Percentiles rank a stretch among this genome's conserved stretches.
phyloP scores from a whole-genome alignment of 1,140 invertebrate genomes.

The Tetramorium simillimum region DNA sequence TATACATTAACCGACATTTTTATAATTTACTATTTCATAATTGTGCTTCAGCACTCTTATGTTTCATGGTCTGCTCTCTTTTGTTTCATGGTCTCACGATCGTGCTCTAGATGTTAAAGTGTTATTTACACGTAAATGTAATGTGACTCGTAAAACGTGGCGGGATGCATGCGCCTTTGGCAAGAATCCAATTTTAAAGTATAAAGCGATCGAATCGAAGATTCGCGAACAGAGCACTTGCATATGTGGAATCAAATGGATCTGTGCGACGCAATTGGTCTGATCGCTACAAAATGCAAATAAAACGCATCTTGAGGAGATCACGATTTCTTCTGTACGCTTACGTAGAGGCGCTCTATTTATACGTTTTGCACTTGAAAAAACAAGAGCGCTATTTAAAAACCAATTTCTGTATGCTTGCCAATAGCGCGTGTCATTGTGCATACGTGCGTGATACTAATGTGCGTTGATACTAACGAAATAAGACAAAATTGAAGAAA shows the following conservation, averaged over 20 bases:
- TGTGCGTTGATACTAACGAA: neutral
- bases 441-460: neutral
- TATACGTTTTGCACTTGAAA: conserved; percentile 64
- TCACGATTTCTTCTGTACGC: neutral
- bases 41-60: neutral
- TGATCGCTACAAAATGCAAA: conserved; percentile 31
- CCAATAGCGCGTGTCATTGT: conserved; percentile 60
- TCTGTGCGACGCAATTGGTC: conserved; percentile 23
- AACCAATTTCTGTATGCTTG: conserved; percentile 59
- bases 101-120: conserved; percentile 23
- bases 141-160: conserved; percentile 57
- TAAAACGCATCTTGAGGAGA: neutral
- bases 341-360: conserved; percentile 55
- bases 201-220: conserved; percentile 56
- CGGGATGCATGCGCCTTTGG: conserved; percentile 52
- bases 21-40: conserved; percentile 1
- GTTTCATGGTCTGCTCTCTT: neutral
- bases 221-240: conserved; percentile 35
- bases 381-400: conserved; percentile 71
- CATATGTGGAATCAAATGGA: conserved; percentile 51
- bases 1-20: neutral
- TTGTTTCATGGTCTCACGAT: neutral
- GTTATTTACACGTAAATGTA: conserved; percentile 62
- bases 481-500: conserved; percentile 1
- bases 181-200: conserved; percentile 62